These are phyloP conservation scores for Esox lucius DNA, from an alignment of 2,797 vertebrate species.

Conservation along the genomic window DNA sequence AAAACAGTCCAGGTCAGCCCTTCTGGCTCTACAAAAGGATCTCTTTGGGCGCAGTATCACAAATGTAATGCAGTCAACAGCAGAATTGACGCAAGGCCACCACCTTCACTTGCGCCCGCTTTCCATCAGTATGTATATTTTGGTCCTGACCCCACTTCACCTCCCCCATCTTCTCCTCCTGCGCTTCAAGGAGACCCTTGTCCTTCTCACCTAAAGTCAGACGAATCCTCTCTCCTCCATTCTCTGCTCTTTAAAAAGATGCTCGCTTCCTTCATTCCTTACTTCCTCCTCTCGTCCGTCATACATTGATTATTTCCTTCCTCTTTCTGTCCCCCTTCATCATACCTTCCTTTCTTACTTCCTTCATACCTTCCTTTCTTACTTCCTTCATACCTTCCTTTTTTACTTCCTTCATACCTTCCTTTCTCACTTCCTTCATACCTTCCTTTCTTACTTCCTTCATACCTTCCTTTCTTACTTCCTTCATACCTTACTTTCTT, in stretches of 20 bases:
- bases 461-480: too few relatives aligned
- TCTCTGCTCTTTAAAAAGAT: background rate
- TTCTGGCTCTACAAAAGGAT: constrained; percentile 57
- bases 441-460: too few relatives aligned
- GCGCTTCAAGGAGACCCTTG: background rate
- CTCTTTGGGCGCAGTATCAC: constrained; percentile 54
- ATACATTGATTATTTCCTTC: background rate
- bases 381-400: too few relatives aligned
- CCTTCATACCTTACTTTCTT: too few relatives aligned
- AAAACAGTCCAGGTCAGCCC: constrained; percentile 76
- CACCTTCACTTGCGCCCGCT: constrained; percentile 22
- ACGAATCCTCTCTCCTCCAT: background rate
- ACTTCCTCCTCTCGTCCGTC: background rate
- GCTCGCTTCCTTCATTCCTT: background rate
- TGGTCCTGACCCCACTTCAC: constrained; percentile 59
- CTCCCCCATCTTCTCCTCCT: constrained; percentile 21
- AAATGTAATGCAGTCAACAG: constrained; percentile 38
- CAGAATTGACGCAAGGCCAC: constrained; percentile 57
- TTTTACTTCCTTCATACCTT: too few relatives aligned
- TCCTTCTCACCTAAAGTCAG: background rate
- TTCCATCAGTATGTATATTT: constrained; percentile 73
- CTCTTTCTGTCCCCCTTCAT: background rate
- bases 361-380: too few relatives aligned
- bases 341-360: background rate
- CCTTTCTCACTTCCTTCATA: too few relatives aligned